Percentiles rank a stretch among this genome's conserved stretches.
phyloP scores from a whole-genome alignment of 2,888 invertebrate genomes.

The Watsonalla binaria region DNA sequence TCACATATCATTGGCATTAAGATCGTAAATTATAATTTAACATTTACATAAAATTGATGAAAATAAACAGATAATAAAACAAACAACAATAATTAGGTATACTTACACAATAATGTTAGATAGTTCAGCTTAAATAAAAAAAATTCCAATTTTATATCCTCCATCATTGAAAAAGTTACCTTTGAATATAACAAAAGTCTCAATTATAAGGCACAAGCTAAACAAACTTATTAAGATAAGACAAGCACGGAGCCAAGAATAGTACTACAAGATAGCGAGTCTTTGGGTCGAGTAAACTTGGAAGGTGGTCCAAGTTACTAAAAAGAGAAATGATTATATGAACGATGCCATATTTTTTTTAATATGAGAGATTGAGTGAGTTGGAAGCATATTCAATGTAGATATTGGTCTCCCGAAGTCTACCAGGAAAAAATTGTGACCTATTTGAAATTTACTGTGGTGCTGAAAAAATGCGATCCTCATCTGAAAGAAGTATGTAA shows the following conservation, averaged over 20 bases:
- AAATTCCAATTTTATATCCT: slow-evolving; percentile 2
- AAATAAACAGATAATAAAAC: too few relatives aligned
- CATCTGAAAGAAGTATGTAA: too few relatives aligned
- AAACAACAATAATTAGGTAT: neutral
- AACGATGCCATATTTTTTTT: too few relatives aligned
- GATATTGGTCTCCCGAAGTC: too few relatives aligned
- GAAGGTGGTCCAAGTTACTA: slow-evolving; percentile 21
- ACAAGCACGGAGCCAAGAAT: slow-evolving; percentile 39
- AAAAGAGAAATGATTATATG: neutral
- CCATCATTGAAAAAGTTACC: neutral
- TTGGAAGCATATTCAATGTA: too few relatives aligned
- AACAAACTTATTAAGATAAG: slow-evolving; percentile 51
- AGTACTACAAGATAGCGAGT: slow-evolving; percentile 37
- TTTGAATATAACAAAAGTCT: slow-evolving; percentile 27
- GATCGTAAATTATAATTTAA: too few relatives aligned
- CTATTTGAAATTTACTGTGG: too few relatives aligned
- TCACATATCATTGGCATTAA: too few relatives aligned
- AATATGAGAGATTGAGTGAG: too few relatives aligned
- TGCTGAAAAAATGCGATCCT: too few relatives aligned
- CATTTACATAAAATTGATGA: too few relatives aligned
- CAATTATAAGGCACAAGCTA: slow-evolving; percentile 43
- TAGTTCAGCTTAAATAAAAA: neutral
- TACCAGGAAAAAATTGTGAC: too few relatives aligned
- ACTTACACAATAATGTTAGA: neutral
- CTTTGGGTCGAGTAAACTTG: slow-evolving; percentile 39